phyloP scores from a whole-genome alignment of 1,140 invertebrate genomes.

The Antheraea mylitta region DNA sequence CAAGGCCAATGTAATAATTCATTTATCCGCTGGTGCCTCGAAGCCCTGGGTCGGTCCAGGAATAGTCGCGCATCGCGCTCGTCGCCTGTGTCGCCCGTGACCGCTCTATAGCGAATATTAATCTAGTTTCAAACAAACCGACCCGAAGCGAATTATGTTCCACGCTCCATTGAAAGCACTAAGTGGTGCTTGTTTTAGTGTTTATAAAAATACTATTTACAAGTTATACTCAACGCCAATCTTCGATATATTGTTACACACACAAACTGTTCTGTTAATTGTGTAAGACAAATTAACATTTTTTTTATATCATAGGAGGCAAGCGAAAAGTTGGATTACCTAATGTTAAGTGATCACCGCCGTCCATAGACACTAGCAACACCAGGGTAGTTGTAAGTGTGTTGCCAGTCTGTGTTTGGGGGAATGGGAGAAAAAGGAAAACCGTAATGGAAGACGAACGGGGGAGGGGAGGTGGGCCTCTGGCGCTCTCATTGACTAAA shows the following conservation, averaged over 20 bases:
- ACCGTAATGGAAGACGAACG: no score
- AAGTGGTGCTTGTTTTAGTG: neutral
- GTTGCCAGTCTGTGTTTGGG: no score
- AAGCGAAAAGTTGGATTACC: no score
- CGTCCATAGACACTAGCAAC: no score
- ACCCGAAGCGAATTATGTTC: constrained; percentile 46
- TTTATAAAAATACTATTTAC: neutral
- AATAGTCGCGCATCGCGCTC: constrained; percentile 11
- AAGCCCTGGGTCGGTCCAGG: constrained; percentile 19
- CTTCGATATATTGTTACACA: neutral
- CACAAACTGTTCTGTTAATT: no score
- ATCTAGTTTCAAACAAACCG: constrained; percentile 68
- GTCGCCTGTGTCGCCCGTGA: constrained; percentile 27
- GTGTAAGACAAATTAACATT: no score
- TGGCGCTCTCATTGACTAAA: no score
- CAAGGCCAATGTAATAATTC: constrained; percentile 59
- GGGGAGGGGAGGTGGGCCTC: no score
- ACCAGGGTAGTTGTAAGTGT: no score
- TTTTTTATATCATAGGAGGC: no score
- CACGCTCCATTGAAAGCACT: constrained; percentile 43
- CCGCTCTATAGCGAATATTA: constrained; percentile 44
- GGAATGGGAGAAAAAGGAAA: no score
- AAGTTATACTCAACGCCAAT: neutral
- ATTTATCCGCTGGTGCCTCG: constrained; percentile 50
- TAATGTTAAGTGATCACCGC: no score